phyloP scores from a whole-genome alignment of 2,888 invertebrate species.

The Cecidostiba fungosa region DNA sequence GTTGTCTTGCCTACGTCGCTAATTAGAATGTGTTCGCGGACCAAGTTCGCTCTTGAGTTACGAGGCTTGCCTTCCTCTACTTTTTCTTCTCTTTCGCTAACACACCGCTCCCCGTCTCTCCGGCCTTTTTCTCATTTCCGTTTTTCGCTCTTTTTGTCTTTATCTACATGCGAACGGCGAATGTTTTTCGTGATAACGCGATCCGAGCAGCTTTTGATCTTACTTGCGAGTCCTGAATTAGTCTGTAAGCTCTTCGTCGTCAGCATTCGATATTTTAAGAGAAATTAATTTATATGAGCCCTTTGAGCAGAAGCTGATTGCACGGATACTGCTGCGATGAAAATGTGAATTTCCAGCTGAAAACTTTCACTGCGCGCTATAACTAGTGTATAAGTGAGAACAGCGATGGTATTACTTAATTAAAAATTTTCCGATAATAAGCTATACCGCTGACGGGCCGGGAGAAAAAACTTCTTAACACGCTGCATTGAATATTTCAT shows the following conservation, averaged over 20 bases:
- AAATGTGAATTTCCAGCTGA: not conserved
- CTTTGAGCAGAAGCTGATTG: not conserved
- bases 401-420: not conserved
- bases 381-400: not conserved
- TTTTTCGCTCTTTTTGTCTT: not conserved
- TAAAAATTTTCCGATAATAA: not conserved
- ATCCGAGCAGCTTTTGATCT: not conserved
- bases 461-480: slow-evolving; percentile 32
- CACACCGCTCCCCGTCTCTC: not conserved
- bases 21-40: slow-evolving; percentile 51
- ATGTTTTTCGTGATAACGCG: not conserved
- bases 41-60: slow-evolving; percentile 1
- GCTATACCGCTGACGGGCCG: not conserved
- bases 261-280: too few species aligned
- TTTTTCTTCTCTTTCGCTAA: not conserved
- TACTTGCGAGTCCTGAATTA: too few species aligned
- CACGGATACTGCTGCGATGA: not conserved
- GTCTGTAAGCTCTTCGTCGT: too few species aligned
- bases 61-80: slow-evolving; percentile 26
- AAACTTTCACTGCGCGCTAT: not conserved
- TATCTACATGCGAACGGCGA: not conserved
- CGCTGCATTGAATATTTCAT: not conserved
- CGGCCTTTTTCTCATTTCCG: not conserved
- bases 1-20: slow-evolving; percentile 42
- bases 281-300: not conserved